Conservation (phyloP, 2,797 vertebrate genomes). For the Enteromius afrohamiltoni region DNA sequence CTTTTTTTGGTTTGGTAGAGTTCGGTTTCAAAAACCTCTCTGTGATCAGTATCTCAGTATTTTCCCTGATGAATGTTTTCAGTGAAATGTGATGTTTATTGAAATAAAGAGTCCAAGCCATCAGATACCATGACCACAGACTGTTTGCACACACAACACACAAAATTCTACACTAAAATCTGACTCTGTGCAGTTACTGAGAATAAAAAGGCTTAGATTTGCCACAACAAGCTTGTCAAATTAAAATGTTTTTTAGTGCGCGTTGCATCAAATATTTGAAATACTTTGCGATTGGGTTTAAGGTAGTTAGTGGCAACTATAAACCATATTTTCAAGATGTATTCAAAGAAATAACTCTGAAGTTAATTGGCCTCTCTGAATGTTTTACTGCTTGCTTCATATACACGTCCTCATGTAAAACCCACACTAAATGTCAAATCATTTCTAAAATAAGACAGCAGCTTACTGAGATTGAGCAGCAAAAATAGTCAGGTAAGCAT, state of each 20-base stretch:
- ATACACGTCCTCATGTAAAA: constrained; percentile 36
- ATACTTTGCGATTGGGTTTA: neutral
- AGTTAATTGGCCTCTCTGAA: constrained; percentile 32
- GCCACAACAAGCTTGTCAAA: neutral
- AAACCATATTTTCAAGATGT: neutral
- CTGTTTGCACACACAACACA: neutral
- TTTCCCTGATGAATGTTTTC: constrained; percentile 9
- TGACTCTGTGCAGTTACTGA: neutral
- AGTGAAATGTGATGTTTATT: constrained; percentile 27
- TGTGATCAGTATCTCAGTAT: neutral
- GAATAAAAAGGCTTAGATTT: neutral
- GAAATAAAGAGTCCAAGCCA: constrained; percentile 15
- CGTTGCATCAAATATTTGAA: neutral
- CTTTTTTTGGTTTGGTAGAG: constrained; percentile 37
- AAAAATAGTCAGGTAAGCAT: constrained; percentile 75
- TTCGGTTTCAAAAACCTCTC: constrained; percentile 6
- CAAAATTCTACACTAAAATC: neutral
- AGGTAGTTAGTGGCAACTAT: neutral
- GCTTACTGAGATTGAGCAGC: constrained; percentile 58
- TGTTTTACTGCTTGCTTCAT: constrained; percentile 48
- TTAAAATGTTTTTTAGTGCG: neutral
- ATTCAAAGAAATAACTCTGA: neutral
- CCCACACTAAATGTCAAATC: constrained; percentile 50
- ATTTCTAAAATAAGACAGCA: constrained; percentile 49
- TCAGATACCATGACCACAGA: neutral